phyloP scores from a whole-genome alignment of 2,888 invertebrate genomes.

The Drosophila anomalipes region DNA sequence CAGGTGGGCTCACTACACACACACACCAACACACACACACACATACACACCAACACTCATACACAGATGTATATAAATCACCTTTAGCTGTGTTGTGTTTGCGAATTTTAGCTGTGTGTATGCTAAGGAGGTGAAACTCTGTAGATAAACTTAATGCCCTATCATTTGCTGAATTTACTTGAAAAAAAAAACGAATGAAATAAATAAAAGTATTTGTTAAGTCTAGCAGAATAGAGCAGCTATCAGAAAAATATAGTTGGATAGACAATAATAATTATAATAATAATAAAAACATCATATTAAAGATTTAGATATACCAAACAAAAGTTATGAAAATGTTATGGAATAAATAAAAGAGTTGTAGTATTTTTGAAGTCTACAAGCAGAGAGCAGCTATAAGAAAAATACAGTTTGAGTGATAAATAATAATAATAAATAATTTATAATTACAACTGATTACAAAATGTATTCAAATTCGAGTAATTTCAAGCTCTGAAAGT shows the following conservation, averaged over 20 bases:
- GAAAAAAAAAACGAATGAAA: background rate
- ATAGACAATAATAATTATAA: background rate
- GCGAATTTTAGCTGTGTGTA: constrained; percentile 29
- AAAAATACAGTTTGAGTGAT: background rate
- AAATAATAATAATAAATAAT: background rate
- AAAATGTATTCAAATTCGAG: background rate
- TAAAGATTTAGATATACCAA: background rate
- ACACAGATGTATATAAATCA: constrained; percentile 40
- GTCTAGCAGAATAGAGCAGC: background rate
- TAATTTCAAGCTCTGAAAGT: background rate
- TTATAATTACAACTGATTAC: background rate
- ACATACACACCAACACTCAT: constrained; percentile 8
- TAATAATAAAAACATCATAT: background rate
- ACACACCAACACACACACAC: constrained; percentile 20
- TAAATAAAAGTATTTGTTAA: background rate
- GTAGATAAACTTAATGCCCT: constrained; percentile 27
- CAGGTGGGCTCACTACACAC: constrained; percentile 58
- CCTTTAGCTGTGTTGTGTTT: constrained; percentile 20
- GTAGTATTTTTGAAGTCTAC: background rate
- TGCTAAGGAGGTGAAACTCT: constrained; percentile 21
- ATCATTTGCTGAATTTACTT: background rate
- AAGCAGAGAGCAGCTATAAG: background rate
- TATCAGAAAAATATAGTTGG: background rate
- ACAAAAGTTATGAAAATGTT: background rate
- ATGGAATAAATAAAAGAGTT: no score